Conservation (phyloP, 2,113 vertebrate genomes). For the Rhadina sibilatrix region DNA sequence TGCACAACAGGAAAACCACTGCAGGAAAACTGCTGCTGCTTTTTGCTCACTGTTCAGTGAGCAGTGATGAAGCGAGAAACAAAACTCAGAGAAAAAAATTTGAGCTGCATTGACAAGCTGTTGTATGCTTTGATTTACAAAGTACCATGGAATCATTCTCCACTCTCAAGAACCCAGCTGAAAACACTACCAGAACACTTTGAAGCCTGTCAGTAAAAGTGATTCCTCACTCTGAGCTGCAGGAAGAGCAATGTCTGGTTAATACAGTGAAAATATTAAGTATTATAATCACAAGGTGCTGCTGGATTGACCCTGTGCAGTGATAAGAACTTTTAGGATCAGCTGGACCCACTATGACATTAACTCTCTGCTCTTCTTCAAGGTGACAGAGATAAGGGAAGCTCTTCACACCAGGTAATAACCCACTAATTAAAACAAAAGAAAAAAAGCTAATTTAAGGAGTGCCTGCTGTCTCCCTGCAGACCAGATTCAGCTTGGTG, state of each 20-base stretch:
- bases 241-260: background rate
- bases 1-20: background rate
- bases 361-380: background rate
- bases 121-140: background rate
- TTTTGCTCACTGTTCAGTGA: background rate
- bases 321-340: background rate
- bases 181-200: background rate
- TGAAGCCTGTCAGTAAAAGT: background rate
- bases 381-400: background rate
- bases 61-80: background rate
- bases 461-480: background rate
- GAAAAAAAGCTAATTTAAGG: background rate
- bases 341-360: accelerated
- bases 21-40: background rate
- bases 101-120: background rate
- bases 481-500: background rate
- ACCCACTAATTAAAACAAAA: background rate
- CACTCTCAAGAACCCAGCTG: background rate
- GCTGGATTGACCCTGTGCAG: background rate
- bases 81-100: background rate
- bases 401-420: background rate
- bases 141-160: background rate
- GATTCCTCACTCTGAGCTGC: background rate
- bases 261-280: background rate
- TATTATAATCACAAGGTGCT: background rate